Percentiles rank a stretch among this genome's conserved stretches.
Conservation (phyloP, 2,888 invertebrate species). For the Ochropacha duplaris region DNA sequence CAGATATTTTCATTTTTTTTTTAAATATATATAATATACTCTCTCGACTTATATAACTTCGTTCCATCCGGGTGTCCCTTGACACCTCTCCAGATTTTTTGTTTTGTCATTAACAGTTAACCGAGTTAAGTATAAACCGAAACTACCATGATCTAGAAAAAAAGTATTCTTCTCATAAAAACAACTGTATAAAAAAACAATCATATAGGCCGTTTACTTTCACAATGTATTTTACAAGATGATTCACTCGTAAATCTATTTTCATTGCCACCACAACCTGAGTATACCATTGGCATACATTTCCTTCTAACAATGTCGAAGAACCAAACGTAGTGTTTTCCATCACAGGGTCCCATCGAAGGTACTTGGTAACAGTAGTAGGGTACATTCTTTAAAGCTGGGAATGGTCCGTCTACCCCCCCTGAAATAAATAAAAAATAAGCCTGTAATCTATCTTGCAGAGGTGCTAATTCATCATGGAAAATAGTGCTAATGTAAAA, state of each 20-base stretch:
- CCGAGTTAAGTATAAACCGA: no score
- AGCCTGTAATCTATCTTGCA: neutral
- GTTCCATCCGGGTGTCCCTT: no score
- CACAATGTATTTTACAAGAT: conserved; percentile 55
- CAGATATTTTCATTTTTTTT: no score
- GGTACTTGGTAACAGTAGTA: conserved; percentile 74
- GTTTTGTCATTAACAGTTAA: no score
- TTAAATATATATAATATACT: no score
- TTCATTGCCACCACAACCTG: conserved; percentile 75
- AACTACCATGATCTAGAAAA: no score
- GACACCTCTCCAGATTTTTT: no score
- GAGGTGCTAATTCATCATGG: neutral
- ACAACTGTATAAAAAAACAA: conserved; percentile 14
- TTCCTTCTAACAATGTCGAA: conserved; percentile 62
- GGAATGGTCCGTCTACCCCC: conserved; percentile 61
- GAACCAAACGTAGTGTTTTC: conserved; percentile 59
- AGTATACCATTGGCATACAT: conserved; percentile 71
- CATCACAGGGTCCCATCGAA: conserved; percentile 58
- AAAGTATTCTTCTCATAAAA: neutral
- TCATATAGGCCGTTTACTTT: conserved; percentile 40
- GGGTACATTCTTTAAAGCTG: conserved; percentile 61
- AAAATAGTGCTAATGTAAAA: no score
- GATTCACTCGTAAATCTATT: conserved; percentile 55
- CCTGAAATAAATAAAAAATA: conserved; percentile 51
- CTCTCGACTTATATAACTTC: no score